Evolutionary conservation across 2,888 invertebrate genomes (phyloP).

Genomic region (Metalampra italica): DNA sequence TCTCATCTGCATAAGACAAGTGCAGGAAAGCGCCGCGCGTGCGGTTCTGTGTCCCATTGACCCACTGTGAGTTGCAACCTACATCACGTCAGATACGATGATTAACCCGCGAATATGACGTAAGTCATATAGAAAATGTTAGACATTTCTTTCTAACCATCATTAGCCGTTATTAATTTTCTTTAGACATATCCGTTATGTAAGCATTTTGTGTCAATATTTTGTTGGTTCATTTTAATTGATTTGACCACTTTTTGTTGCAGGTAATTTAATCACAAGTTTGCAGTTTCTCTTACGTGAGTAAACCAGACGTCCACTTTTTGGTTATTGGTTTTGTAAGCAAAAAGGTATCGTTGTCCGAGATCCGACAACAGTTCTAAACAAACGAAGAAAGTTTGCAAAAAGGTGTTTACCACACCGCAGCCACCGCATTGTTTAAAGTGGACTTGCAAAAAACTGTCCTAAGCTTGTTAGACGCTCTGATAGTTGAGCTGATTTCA

Average conservation of each 20-base stretch:
- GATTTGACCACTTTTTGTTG: constrained; percentile 4
- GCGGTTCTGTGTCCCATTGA: constrained; percentile 54
- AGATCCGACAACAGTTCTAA: constrained; percentile 29
- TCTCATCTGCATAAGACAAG: constrained; percentile 54
- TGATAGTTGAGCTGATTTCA: constrained; percentile 6
- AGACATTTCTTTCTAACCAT: constrained; percentile 6
- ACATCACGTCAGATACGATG: constrained; percentile 49
- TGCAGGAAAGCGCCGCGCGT: constrained; percentile 60
- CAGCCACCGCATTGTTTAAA: constrained; percentile 43
- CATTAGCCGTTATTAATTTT: not conserved
- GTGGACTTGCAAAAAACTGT: constrained; percentile 25
- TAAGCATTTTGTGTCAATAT: not conserved
- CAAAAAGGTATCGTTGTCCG: constrained; percentile 27
- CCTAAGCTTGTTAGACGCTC: constrained; percentile 11
- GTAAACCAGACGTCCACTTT: constrained; percentile 1
- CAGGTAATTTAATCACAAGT: constrained; percentile 9
- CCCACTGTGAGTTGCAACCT: constrained; percentile 55
- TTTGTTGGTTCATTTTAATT: not conserved
- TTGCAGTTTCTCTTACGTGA: constrained; percentile 12
- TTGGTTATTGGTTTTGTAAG: constrained; percentile 13
- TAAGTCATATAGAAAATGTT: constrained; percentile 36
- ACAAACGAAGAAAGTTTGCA: constrained; percentile 44
- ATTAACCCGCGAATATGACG: constrained; percentile 53
- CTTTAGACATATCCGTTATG: not conserved
- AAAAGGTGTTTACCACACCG: constrained; percentile 43